phyloP scores from a whole-genome alignment of 2,797 vertebrate genomes.

The Sebastes kiyomatsui region DNA sequence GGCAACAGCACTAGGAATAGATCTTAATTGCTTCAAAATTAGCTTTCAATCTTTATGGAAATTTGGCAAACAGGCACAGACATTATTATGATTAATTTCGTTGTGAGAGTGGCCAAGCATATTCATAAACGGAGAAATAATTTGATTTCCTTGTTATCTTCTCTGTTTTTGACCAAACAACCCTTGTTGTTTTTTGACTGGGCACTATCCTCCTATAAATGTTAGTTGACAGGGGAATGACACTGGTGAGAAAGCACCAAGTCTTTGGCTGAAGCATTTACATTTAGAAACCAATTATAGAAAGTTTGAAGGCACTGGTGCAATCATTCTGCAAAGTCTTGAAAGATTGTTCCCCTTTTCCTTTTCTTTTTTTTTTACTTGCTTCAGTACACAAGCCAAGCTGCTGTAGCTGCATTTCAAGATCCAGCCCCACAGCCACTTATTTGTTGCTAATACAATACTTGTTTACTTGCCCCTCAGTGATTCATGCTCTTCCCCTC shows the following conservation, averaged over 20 bases:
- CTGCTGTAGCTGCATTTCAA: slow-evolving; percentile 40
- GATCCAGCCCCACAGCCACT: slow-evolving; percentile 39
- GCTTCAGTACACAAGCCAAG: slow-evolving; percentile 24
- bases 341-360: slow-evolving; percentile 4
- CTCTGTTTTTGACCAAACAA: neutral
- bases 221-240: slow-evolving; percentile 15
- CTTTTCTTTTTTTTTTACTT: neutral
- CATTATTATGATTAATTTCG: neutral
- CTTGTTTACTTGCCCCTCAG: slow-evolving; percentile 62
- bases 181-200: neutral
- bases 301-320: slow-evolving; percentile 42
- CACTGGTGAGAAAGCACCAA: neutral
- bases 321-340: slow-evolving; percentile 38
- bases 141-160: neutral
- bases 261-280: slow-evolving; percentile 23
- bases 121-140: neutral
- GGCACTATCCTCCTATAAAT: neutral
- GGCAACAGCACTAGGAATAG: neutral
- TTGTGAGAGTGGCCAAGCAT: neutral
- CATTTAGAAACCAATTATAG: slow-evolving; percentile 49
- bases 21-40: slow-evolving; percentile 6
- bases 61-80: neutral
- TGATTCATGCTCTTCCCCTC: slow-evolving; percentile 33
- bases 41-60: slow-evolving; percentile 8
- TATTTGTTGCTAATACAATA: slow-evolving; percentile 48